phyloP scores from a whole-genome alignment of 2,888 invertebrate genomes.

The Cyrtodaria siliqua region DNA sequence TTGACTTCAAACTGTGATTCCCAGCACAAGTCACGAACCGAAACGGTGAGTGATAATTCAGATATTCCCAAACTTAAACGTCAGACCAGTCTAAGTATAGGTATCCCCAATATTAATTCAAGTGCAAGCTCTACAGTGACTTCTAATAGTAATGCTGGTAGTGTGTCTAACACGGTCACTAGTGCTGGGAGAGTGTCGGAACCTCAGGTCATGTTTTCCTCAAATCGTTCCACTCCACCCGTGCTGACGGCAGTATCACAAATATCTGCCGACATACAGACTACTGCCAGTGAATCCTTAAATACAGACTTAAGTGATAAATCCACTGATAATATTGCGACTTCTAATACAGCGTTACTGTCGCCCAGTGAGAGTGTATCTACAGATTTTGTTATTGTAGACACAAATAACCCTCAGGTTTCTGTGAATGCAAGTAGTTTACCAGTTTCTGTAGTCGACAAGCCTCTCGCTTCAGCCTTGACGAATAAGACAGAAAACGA shows the following conservation, averaged over 20 bases:
- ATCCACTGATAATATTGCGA: too few species aligned
- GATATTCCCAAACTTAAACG: conserved; percentile 55
- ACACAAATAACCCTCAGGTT: too few species aligned
- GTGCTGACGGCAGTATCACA: conserved; percentile 46
- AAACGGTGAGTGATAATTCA: conserved; percentile 22
- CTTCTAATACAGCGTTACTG: too few species aligned
- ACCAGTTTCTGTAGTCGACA: too few species aligned
- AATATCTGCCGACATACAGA: background rate
- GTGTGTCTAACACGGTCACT: background rate
- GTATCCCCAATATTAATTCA: background rate
- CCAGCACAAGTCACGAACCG: background rate
- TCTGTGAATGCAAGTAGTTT: too few species aligned
- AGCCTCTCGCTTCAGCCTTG: too few species aligned
- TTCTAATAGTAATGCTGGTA: background rate
- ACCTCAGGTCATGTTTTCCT: conserved; percentile 22
- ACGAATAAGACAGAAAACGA: too few species aligned
- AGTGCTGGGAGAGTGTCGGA: background rate
- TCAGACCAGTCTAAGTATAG: conserved; percentile 21
- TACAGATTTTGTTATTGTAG: too few species aligned
- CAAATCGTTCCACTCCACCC: conserved; percentile 42
- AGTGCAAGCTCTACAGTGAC: background rate
- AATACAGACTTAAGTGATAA: too few species aligned
- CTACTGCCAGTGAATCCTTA: too few species aligned
- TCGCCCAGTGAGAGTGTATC: too few species aligned
- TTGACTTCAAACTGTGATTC: conserved; percentile 13